phyloP scores from a whole-genome alignment of 1,140 invertebrate species.

The Argopecten irradians region DNA sequence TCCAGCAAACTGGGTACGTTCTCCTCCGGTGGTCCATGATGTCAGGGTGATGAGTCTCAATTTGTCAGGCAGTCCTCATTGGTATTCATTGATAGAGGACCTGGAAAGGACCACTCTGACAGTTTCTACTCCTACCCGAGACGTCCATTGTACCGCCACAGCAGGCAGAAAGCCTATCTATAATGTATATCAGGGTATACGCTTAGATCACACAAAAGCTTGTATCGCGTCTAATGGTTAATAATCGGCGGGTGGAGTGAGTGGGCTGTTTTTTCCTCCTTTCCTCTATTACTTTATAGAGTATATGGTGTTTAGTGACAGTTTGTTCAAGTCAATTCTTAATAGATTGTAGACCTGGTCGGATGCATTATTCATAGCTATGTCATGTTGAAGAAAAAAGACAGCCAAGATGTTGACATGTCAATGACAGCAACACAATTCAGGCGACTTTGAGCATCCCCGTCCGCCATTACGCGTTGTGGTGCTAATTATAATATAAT shows the following conservation, averaged over 20 bases:
- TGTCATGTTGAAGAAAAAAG: background rate
- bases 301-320: constrained; percentile 1
- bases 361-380: background rate
- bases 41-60: constrained; percentile 7
- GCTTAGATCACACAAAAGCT: background rate
- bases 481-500: constrained; percentile 19
- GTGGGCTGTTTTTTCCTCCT: background rate
- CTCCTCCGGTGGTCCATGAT: background rate
- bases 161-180: background rate
- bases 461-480: background rate
- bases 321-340: constrained; percentile 22
- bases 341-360: background rate
- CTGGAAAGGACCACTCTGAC: background rate
- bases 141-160: background rate
- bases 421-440: background rate
- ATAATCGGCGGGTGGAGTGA: background rate
- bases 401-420: constrained; percentile 5
- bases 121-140: background rate
- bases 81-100: background rate
- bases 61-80: constrained; percentile 7
- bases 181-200: constrained; percentile 17
- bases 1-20: background rate
- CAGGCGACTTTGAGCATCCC: constrained; percentile 4
- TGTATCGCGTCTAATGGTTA: background rate
- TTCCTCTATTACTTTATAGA: constrained; percentile 17